Conservation (phyloP, 2,888 invertebrate species). For the Lamellibrachia columna region DNA sequence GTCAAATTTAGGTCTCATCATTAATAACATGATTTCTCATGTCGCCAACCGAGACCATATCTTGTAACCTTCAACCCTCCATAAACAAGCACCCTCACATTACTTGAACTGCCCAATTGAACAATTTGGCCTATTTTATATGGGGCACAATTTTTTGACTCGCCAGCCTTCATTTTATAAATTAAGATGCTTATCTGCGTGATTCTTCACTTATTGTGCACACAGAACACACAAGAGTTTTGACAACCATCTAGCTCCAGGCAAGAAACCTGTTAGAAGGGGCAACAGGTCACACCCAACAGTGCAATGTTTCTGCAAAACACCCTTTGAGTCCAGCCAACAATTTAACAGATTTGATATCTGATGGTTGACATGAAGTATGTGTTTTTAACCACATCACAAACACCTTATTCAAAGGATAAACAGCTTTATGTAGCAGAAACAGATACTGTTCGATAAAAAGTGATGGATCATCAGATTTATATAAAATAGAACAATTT, state of each 20-base stretch:
- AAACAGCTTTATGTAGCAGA: neutral
- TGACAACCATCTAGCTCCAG: neutral
- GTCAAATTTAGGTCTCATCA: neutral
- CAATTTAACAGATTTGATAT: neutral
- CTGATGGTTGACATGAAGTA: neutral
- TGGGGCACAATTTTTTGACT: neutral
- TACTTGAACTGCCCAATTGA: neutral
- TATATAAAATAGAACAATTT: neutral
- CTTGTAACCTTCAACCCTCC: neutral
- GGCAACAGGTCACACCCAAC: neutral
- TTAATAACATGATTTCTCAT: neutral
- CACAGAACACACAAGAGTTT: neutral
- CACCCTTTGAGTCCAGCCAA: neutral
- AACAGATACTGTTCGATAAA: neutral
- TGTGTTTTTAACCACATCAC: neutral
- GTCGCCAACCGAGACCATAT: neutral
- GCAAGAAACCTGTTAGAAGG: neutral
- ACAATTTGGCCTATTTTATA: neutral
- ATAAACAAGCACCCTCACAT: neutral
- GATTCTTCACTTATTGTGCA: neutral
- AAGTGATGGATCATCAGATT: neutral
- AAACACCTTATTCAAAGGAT: neutral
- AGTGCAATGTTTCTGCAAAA: neutral
- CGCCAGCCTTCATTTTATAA: neutral
- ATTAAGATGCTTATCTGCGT: neutral